Conservation (phyloP, 2,888 invertebrate genomes). For the Steinernema carpocapsae region DNA sequence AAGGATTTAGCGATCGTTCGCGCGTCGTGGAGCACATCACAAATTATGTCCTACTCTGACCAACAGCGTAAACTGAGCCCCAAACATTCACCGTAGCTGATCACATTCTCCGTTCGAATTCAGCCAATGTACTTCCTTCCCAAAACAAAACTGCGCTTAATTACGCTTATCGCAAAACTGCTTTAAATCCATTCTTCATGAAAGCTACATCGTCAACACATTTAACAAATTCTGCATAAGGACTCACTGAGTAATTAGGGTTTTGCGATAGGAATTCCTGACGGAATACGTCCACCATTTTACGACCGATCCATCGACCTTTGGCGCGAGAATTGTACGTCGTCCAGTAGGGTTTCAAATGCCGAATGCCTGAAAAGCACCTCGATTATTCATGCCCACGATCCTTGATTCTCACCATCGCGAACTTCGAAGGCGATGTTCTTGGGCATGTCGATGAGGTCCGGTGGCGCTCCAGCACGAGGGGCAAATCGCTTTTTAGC, state of each 20-base stretch:
- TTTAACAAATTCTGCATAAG: background rate
- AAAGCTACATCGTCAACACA: too few species aligned
- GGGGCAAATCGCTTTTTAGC: constrained; percentile 11
- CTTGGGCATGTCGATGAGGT: constrained; percentile 45
- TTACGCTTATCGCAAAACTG: too few species aligned
- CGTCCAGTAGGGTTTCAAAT: constrained; percentile 65
- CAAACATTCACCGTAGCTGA: too few species aligned
- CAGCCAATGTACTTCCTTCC: too few species aligned
- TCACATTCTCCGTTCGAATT: too few species aligned
- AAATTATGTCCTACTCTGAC: too few species aligned
- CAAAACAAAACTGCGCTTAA: too few species aligned
- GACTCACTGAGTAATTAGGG: constrained; percentile 59
- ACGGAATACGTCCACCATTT: constrained; percentile 61
- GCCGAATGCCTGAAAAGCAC: constrained; percentile 51
- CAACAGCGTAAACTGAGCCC: too few species aligned
- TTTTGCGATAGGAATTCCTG: constrained; percentile 61
- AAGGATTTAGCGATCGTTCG: background rate
- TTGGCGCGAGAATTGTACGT: constrained; percentile 56
- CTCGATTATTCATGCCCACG: constrained; percentile 2
- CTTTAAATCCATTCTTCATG: too few species aligned
- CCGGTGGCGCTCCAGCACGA: background rate
- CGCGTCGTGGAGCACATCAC: too few species aligned
- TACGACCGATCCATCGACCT: constrained; percentile 59
- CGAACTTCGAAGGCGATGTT: constrained; percentile 54
- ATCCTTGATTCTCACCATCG: constrained; percentile 50